Evolutionary conservation across 2,113 vertebrate genomes (phyloP).

Genomic region (Anolis sagrei): DNA sequence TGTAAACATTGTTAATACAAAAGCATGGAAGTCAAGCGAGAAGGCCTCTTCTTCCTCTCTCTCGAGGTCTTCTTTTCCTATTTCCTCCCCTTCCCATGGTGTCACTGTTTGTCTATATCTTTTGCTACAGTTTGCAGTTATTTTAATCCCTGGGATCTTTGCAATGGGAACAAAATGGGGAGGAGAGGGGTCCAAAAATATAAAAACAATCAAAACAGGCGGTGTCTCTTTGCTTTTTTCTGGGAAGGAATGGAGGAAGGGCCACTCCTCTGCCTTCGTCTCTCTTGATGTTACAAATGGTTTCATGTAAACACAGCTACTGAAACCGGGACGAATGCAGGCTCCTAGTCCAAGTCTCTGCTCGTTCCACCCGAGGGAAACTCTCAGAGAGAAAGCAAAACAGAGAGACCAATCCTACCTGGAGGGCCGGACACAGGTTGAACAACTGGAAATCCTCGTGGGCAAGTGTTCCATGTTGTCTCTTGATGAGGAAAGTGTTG

Average conservation of each 20-base stretch:
- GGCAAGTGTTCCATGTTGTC: not conserved
- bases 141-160: slow-evolving; percentile 72
- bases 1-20: slow-evolving; percentile 81
- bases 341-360: too few relatives aligned
- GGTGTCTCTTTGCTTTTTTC: too few relatives aligned
- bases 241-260: not conserved
- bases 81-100: slow-evolving; percentile 6
- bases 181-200: too few relatives aligned
- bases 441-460: too few relatives aligned
- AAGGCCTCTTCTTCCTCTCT: slow-evolving; percentile 69
- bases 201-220: too few relatives aligned
- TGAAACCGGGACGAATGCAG: too few relatives aligned
- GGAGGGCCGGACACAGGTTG: too few relatives aligned
- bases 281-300: slow-evolving; percentile 26
- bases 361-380: too few relatives aligned
- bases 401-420: too few relatives aligned
- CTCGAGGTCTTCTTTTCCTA: slow-evolving; percentile 54
- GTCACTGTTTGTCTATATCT: slow-evolving; percentile 35
- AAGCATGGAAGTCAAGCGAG: slow-evolving; percentile 72
- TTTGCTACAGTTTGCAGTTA: too few relatives aligned
- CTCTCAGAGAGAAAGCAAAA: too few relatives aligned
- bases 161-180: slow-evolving; percentile 55
- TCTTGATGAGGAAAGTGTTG: not conserved
- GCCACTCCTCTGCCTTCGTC: slow-evolving; percentile 43
- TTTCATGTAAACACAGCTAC: slow-evolving; percentile 77